phyloP scores from a whole-genome alignment of 2,113 vertebrate species.

The Boulengerochromis microlepis region DNA sequence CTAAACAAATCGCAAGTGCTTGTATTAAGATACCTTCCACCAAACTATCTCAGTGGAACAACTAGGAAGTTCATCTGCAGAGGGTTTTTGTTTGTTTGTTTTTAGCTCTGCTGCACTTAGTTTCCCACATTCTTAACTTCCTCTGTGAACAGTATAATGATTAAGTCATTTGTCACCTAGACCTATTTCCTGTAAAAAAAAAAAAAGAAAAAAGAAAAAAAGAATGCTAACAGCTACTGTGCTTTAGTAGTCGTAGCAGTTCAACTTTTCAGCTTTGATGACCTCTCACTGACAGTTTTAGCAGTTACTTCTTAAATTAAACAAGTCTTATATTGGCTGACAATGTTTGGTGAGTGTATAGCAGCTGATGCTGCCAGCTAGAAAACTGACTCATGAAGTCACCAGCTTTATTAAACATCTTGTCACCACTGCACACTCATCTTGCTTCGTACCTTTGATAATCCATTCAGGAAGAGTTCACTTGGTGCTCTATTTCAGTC shows the following conservation, averaged over 20 bases:
- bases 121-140: not conserved
- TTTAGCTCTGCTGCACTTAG: not conserved
- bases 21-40: not conserved
- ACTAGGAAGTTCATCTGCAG: not conserved
- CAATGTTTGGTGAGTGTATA: not conserved
- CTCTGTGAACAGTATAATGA: not conserved
- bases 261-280: not conserved
- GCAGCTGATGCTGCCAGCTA: not conserved
- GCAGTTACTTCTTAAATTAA: not conserved
- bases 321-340: not conserved
- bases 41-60: not conserved
- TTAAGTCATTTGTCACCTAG: not conserved
- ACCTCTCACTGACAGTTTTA: not conserved
- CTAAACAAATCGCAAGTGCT: not conserved
- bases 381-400: not conserved
- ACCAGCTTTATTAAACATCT: not conserved
- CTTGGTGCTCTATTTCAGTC: not conserved
- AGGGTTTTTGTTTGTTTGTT: not conserved
- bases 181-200: not conserved
- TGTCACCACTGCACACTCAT: not conserved
- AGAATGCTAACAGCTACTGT: not conserved
- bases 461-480: not conserved
- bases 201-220: fast-evolving
- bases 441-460: not conserved
- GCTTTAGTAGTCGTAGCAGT: not conserved